Conservation (phyloP, 2,797 vertebrate genomes). For the Chaetophractus vellerosus region DNA sequence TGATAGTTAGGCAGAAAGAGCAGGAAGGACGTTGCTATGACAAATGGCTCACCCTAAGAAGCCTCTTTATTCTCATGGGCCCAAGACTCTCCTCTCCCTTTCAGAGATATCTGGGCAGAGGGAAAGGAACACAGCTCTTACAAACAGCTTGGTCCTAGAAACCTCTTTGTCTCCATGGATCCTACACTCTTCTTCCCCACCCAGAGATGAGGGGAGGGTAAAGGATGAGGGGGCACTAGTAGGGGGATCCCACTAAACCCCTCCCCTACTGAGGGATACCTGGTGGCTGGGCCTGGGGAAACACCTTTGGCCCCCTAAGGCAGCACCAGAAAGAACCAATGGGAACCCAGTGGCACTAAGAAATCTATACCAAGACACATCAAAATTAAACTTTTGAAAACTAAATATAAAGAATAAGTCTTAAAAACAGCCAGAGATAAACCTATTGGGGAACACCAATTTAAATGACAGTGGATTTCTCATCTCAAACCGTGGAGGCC, state of each 20-base stretch:
- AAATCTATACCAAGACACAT: slow-evolving; percentile 9
- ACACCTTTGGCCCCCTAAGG: background rate
- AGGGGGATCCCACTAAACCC: background rate
- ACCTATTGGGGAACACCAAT: background rate
- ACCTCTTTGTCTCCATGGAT: no score
- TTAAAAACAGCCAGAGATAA: background rate
- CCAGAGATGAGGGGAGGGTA: background rate
- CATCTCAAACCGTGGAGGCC: background rate
- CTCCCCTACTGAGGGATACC: background rate
- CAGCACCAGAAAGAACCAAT: background rate
- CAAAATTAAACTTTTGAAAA: slow-evolving; percentile 22
- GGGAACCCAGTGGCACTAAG: background rate
- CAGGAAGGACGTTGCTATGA: no score
- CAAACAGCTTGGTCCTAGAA: no score
- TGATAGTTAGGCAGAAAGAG: no score
- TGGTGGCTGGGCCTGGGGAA: background rate
- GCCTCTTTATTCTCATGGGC: background rate
- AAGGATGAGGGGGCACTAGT: background rate
- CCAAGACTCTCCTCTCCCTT: background rate
- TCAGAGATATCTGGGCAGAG: no score
- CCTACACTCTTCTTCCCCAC: no score
- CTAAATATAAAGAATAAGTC: background rate
- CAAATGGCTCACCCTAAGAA: background rate
- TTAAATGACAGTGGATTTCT: background rate
- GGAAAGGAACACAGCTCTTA: no score